A percentile compares a stretch with the other conserved stretches of the same genome.
Conservation (phyloP, 2,797 vertebrate species). For the Hirundo rustica region DNA sequence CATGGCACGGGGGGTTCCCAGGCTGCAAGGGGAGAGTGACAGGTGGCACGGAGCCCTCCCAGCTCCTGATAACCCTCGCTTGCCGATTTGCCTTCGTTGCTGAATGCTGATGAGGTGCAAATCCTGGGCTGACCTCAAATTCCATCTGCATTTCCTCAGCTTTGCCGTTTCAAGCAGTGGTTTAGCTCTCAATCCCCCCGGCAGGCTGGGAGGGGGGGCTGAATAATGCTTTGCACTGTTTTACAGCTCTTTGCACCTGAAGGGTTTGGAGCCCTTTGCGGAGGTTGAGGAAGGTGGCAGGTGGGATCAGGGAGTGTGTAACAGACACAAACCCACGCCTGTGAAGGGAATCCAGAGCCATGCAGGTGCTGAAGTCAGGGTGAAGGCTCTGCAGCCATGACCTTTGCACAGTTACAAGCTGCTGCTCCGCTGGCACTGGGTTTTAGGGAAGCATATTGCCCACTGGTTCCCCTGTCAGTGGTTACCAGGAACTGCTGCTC, state of each 20-base stretch:
- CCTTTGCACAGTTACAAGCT: rapidly evolving
- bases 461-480: background rate
- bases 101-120: background rate
- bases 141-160: background rate
- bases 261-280: background rate
- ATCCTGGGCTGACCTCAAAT: background rate
- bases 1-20: rapidly evolving
- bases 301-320: background rate
- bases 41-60: rapidly evolving
- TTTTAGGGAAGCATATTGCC: background rate
- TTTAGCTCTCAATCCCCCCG: background rate
- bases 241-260: background rate
- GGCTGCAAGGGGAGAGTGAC: rapidly evolving
- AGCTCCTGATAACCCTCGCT: background rate
- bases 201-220: background rate
- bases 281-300: background rate
- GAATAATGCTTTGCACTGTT: background rate
- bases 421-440: rapidly evolving
- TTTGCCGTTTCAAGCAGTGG: background rate
- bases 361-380: background rate
- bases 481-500: background rate
- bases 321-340: background rate
- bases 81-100: background rate
- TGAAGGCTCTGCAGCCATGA: background rate
- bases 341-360: rapidly evolving